Conservation (phyloP, 1,140 invertebrate species). For the Zaprionus gabonicus region DNA sequence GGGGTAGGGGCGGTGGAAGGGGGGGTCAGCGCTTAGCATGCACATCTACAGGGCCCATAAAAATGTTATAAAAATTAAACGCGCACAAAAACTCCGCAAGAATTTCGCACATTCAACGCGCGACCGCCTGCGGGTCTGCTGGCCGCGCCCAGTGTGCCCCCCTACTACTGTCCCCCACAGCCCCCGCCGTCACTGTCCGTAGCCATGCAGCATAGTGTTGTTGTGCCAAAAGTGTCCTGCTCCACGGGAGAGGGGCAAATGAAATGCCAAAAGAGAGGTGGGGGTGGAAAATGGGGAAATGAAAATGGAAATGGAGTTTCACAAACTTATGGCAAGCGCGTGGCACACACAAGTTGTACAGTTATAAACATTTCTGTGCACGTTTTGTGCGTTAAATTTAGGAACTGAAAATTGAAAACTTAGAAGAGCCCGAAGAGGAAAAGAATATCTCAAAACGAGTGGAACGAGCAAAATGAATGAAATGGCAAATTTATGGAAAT, state of each 20-base stretch:
- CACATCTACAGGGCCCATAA: conserved; percentile 62
- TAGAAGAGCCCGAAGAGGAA: not conserved
- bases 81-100: conserved; percentile 51
- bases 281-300: not conserved
- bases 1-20: too few relatives aligned
- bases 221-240: conserved; percentile 75
- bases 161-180: too few relatives aligned
- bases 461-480: conserved; percentile 33
- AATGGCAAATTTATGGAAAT: conserved; percentile 52
- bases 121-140: conserved; percentile 11
- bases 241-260: conserved; percentile 2
- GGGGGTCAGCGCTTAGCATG: conserved; percentile 37
- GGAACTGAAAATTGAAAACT: conserved; percentile 19
- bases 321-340: conserved; percentile 64
- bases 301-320: conserved; percentile 18
- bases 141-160: conserved; percentile 24
- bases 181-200: not conserved
- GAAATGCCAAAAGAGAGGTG: not conserved
- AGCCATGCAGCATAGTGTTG: conserved; percentile 23
- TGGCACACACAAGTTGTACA: conserved; percentile 62
- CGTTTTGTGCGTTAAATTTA: conserved; percentile 69
- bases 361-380: conserved; percentile 74
- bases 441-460: conserved; percentile 3
- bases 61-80: conserved; percentile 81
- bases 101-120: conserved; percentile 64